Evolutionary conservation across 2,888 invertebrate species (phyloP).

Genomic region (Geotrupes spiniger): DNA sequence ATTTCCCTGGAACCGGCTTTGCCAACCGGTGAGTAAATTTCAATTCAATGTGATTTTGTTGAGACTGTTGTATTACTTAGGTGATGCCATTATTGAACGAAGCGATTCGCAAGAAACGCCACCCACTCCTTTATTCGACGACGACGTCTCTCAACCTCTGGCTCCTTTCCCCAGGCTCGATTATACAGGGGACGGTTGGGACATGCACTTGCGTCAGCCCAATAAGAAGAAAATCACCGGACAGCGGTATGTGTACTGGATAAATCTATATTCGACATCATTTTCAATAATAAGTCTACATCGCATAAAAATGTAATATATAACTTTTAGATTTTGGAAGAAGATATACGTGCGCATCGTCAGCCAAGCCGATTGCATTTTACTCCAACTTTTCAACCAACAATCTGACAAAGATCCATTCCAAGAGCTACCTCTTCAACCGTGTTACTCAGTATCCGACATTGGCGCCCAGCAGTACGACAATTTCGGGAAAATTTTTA

Average conservation of each 20-base stretch:
- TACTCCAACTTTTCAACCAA: conserved; percentile 81
- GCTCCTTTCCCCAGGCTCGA: conserved; percentile 84
- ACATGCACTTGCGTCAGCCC: conserved; percentile 92
- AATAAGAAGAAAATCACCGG: conserved; percentile 96
- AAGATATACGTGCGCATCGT: conserved; percentile 85
- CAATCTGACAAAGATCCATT: conserved; percentile 86
- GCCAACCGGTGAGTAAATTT: conserved; percentile 47
- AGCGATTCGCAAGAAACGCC: conserved; percentile 75
- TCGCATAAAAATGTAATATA: too few relatives aligned
- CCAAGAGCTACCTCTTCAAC: conserved; percentile 91
- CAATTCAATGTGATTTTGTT: conserved; percentile 19
- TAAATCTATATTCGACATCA: not conserved
- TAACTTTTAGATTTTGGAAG: conserved; percentile 86
- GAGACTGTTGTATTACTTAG: conserved; percentile 20
- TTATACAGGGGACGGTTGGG: conserved; percentile 86
- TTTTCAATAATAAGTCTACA: conserved; percentile 2
- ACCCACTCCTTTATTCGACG: conserved; percentile 91
- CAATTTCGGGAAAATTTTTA: conserved; percentile 98
- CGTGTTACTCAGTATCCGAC: conserved; percentile 93
- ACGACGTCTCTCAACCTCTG: conserved; percentile 87
- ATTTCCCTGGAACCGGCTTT: conserved; percentile 40
- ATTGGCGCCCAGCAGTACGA: conserved; percentile 97
- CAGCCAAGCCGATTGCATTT: conserved; percentile 76
- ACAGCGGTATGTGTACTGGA: conserved; percentile 56
- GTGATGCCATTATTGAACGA: conserved; percentile 44